These are phyloP conservation scores for Clytia hemisphaerica DNA, from an alignment of 30 jellyfish, hydroid and myxozoan genomes.

Conservation along the genomic window DNA sequence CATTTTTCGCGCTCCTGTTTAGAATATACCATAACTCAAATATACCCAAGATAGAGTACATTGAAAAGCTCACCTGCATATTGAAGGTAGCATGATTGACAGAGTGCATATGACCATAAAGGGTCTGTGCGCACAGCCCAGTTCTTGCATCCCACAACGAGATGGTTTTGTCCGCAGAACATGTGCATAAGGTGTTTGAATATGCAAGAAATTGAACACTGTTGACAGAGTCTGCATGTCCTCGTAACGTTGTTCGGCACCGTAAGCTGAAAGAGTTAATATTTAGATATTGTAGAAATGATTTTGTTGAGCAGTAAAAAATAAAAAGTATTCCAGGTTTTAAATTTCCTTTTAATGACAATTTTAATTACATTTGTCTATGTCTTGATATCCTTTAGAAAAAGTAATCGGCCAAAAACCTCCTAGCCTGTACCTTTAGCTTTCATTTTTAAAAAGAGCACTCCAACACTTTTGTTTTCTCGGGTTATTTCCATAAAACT, in stretches of 20 bases:
- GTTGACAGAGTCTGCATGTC: constrained; percentile 94
- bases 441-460: too few relatives aligned
- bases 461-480: too few relatives aligned
- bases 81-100: constrained; percentile 67
- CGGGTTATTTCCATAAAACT: too few relatives aligned
- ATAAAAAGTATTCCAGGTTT: neutral
- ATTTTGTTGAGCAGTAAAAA: neutral
- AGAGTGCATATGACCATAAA: constrained; percentile 82
- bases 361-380: too few relatives aligned
- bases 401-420: too few relatives aligned
- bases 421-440: too few relatives aligned
- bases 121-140: constrained; percentile 82
- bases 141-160: constrained; percentile 97
- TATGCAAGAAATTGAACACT: constrained; percentile 73
- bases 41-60: neutral
- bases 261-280: constrained; percentile 46
- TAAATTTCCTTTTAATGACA: neutral
- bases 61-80: constrained; percentile 48
- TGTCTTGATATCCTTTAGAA: too few relatives aligned
- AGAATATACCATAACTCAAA: too few relatives aligned
- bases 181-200: constrained; percentile 81
- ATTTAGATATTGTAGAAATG: neutral
- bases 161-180: constrained; percentile 92
- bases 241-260: constrained; percentile 84
- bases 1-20: too few relatives aligned